Percentiles rank a stretch among this genome's conserved stretches.
These are phyloP conservation scores for Ligdia adustata DNA, from an alignment of 2,888 invertebrate genomes.

Conservation along the genomic window DNA sequence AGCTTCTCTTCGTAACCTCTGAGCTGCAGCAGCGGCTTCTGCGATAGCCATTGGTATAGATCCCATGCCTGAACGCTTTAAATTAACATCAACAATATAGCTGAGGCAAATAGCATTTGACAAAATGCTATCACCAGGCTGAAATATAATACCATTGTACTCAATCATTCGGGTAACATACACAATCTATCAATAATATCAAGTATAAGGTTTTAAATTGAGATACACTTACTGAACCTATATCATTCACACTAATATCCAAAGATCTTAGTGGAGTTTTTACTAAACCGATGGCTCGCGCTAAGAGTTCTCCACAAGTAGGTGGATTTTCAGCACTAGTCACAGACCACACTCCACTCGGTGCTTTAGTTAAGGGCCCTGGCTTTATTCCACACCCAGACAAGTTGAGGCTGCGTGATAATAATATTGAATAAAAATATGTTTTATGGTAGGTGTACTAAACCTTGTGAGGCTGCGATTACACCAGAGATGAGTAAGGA, in stretches of 20 bases:
- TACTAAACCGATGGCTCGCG: constrained; percentile 76
- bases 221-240: constrained; percentile 66
- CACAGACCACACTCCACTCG: constrained; percentile 78
- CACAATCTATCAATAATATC: neutral
- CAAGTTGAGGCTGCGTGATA: constrained; percentile 73
- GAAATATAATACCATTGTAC: constrained; percentile 34
- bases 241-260: constrained; percentile 77
- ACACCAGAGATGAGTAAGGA: no score
- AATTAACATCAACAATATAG: constrained; percentile 71
- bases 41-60: constrained; percentile 70
- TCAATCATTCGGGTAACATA: neutral
- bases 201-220: neutral
- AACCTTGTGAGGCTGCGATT: no score
- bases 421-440: neutral
- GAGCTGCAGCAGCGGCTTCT: constrained; percentile 74
- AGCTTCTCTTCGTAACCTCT: constrained; percentile 71
- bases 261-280: constrained; percentile 75
- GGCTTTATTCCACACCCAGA: constrained; percentile 78
- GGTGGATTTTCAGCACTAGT: constrained; percentile 75
- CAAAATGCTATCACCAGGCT: constrained; percentile 68
- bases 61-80: constrained; percentile 77
- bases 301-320: constrained; percentile 76
- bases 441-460: no score
- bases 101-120: constrained; percentile 78
- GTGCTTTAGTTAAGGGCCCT: constrained; percentile 64